These are phyloP conservation scores for Rhodeus uyekii DNA, from an alignment of 2,797 vertebrate species.

Conservation along the genomic window DNA sequence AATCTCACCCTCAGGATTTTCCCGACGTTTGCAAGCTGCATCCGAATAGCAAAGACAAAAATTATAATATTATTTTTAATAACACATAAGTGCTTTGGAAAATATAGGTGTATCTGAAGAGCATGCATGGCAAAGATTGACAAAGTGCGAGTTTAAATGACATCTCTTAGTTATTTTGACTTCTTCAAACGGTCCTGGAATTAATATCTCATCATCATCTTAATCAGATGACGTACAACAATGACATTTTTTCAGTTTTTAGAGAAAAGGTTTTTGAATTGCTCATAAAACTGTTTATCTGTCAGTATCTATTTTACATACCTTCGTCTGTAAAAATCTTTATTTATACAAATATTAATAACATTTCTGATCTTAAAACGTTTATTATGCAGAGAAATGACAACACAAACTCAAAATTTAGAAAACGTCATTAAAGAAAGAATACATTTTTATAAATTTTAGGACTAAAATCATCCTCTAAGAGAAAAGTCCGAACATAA, in stretches of 20 bases:
- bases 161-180: neutral
- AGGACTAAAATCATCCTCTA: neutral
- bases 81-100: slow-evolving; percentile 4
- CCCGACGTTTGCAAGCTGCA: slow-evolving; percentile 79
- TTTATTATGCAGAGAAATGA: neutral
- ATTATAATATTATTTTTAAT: slow-evolving; percentile 52
- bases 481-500: neutral
- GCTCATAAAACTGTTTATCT: neutral
- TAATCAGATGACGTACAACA: neutral
- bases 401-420: too few species aligned
- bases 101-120: neutral
- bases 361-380: neutral
- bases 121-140: neutral
- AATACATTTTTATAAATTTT: neutral
- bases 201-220: neutral
- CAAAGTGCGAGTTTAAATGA: neutral
- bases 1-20: slow-evolving; percentile 85
- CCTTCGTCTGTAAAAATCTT: neutral
- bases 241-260: neutral
- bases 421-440: neutral
- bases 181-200: neutral
- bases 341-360: too few species aligned
- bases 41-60: slow-evolving; percentile 26
- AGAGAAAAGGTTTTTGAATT: neutral
- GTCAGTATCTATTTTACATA: too few species aligned